phyloP scores from a whole-genome alignment of 2,797 vertebrate genomes.

The Chanos chanos region DNA sequence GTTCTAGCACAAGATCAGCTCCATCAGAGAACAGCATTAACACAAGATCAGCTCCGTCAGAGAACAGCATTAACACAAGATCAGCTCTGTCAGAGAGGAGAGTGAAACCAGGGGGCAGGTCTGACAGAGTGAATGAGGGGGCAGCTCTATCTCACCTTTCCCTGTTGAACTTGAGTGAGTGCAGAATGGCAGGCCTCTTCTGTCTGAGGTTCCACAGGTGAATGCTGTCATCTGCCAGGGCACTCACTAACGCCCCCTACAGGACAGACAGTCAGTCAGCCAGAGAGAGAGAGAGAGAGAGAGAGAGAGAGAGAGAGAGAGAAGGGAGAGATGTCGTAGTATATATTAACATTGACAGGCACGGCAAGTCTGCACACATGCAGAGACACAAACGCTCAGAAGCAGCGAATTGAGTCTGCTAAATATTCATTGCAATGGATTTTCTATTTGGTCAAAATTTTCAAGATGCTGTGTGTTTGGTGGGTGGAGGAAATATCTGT shows the following conservation, averaged over 20 bases:
- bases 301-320: not conserved
- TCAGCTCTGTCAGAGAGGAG: not conserved
- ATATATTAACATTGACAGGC: not conserved
- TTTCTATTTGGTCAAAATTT: constrained; percentile 12
- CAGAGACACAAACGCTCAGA: not conserved
- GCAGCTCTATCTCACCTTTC: constrained; percentile 80
- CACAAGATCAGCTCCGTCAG: too few relatives aligned
- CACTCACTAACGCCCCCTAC: constrained; percentile 95
- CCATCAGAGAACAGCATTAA: too few relatives aligned
- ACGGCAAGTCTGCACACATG: not conserved
- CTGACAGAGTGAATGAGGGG: not conserved
- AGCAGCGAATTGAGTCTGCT: not conserved
- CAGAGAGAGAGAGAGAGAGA: not conserved
- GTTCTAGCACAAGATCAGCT: too few relatives aligned
- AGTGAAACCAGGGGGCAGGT: not conserved
- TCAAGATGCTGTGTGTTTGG: constrained; percentile 15
- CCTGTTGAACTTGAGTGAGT: constrained; percentile 96
- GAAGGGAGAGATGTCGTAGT: too few relatives aligned
- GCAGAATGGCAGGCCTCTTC: constrained; percentile 95
- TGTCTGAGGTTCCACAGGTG: constrained; percentile 98
- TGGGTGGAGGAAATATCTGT: constrained; percentile 23
- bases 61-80: too few relatives aligned
- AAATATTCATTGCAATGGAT: constrained; percentile 2
- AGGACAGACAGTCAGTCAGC: not conserved
- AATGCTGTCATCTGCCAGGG: constrained; percentile 92